Conservation (phyloP, 2,888 invertebrate genomes). For the Dicyrtoma fusca region DNA sequence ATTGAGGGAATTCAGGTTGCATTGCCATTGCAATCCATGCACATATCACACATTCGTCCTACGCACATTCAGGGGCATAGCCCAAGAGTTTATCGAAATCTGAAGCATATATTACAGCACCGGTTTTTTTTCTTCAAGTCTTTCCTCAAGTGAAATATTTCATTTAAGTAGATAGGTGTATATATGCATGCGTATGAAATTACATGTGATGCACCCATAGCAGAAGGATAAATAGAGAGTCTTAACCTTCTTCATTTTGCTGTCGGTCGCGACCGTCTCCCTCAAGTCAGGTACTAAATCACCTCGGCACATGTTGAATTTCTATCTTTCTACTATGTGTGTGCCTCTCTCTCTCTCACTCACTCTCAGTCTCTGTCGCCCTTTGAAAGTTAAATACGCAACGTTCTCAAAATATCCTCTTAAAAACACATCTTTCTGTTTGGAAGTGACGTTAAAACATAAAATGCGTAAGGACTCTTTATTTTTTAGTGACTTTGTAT, state of each 20-base stretch:
- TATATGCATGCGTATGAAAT: too few relatives aligned
- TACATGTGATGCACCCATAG: neutral
- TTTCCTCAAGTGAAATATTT: neutral
- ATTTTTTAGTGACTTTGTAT: conserved; percentile 11
- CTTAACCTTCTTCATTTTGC: neutral
- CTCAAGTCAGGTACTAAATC: conserved; percentile 32
- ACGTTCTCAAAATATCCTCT: conserved; percentile 29
- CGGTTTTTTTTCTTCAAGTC: neutral
- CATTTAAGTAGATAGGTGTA: neutral
- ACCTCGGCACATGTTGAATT: conserved; percentile 32
- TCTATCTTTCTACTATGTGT: conserved; percentile 15
- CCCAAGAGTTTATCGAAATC: neutral
- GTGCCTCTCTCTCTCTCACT: conserved; percentile 1
- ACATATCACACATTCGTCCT: neutral
- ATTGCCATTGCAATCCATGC: neutral
- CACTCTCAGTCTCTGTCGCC: neutral
- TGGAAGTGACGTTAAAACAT: neutral
- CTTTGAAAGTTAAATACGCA: conserved; percentile 7
- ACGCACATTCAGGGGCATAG: neutral
- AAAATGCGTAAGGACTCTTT: conserved; percentile 16
- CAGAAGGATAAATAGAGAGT: too few relatives aligned
- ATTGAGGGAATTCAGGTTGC: conserved; percentile 33
- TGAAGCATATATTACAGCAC: neutral
- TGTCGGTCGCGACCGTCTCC: conserved; percentile 1
- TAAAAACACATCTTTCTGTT: conserved; percentile 18